A percentile compares a stretch with the other conserved stretches of the same genome.
phyloP scores from a whole-genome alignment of 2,797 vertebrate species.

The Intellagama lesueurii region DNA sequence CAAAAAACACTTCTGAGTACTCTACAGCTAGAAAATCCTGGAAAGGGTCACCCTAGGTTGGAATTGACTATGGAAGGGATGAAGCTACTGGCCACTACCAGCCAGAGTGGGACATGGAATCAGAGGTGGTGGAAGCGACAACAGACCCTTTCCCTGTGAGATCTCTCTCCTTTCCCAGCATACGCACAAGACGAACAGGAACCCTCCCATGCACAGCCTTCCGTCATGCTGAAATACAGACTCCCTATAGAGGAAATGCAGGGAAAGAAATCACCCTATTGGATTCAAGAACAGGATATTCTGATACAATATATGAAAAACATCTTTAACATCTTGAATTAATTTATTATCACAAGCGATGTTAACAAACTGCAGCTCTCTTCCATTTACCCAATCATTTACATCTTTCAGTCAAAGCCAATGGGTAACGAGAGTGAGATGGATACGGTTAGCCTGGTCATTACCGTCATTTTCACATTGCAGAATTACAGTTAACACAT shows the following conservation, averaged over 20 bases:
- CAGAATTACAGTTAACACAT: constrained; percentile 40
- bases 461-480: constrained; percentile 52
- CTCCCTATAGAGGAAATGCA: neutral
- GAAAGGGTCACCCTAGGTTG: too few species aligned
- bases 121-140: neutral
- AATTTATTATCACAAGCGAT: constrained; percentile 47
- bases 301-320: neutral
- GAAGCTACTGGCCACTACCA: too few species aligned
- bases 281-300: neutral
- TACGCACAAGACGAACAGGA: neutral
- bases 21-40: too few species aligned
- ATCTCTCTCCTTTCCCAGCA: too few species aligned
- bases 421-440: constrained; percentile 56
- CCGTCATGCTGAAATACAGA: neutral
- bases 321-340: constrained; percentile 59
- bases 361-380: constrained; percentile 51
- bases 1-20: too few species aligned
- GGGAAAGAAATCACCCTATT: constrained; percentile 9
- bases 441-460: constrained; percentile 55
- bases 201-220: neutral
- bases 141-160: neutral
- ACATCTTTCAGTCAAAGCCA: constrained; percentile 58
- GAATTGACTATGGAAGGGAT: neutral
- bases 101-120: neutral
- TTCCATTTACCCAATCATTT: constrained; percentile 59